Evolutionary conservation across 2,113 vertebrate species (phyloP).

Genomic region (Actinemys pallida): DNA sequence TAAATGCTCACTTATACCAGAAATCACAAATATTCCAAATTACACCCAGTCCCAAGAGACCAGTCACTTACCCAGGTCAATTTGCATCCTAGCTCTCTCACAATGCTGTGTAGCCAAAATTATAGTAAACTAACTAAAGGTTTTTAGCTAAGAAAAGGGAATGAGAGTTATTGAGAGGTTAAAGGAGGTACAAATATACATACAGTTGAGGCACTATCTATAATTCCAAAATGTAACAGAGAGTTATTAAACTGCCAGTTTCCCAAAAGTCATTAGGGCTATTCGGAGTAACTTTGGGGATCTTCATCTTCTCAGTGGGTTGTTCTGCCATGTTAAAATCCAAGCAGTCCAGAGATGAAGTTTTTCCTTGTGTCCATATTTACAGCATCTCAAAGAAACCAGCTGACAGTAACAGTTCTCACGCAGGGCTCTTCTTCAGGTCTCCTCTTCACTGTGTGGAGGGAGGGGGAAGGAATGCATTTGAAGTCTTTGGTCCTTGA

Average conservation of each 20-base stretch:
- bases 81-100: neutral
- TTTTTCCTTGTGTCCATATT: no score
- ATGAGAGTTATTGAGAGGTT: neutral
- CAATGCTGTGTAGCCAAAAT: neutral
- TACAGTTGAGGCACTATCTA: neutral
- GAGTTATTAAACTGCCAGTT: neutral
- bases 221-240: neutral
- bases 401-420: no score
- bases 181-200: neutral
- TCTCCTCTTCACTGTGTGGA: no score
- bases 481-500: neutral
- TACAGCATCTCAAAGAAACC: no score
- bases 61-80: neutral
- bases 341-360: no score
- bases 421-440: no score
- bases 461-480: no score
- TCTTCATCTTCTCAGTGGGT: neutral
- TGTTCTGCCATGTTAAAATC: neutral
- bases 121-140: neutral
- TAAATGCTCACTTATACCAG: neutral
- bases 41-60: neutral
- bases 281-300: neutral
- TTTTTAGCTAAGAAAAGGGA: neutral
- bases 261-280: neutral
- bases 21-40: neutral